Evolutionary conservation across 2,888 invertebrate species (phyloP).

Genomic region (Monoplex corrugatus): DNA sequence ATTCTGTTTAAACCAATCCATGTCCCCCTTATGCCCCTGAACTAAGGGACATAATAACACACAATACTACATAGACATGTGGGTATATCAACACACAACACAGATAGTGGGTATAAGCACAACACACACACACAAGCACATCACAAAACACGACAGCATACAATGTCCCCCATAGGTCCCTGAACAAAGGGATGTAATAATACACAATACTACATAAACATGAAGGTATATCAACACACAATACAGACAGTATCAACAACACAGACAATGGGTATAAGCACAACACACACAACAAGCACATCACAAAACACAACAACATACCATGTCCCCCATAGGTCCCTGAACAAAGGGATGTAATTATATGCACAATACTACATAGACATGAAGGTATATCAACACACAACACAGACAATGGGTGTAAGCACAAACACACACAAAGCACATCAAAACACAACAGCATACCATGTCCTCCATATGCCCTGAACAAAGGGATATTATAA

Average conservation of each 20-base stretch:
- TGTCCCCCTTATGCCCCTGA: too few species aligned
- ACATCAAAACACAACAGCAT: constrained; percentile 56
- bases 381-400: background rate
- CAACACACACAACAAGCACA: background rate
- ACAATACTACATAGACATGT: background rate
- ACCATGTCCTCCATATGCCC: too few species aligned
- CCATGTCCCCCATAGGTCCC: constrained; percentile 97
- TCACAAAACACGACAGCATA: constrained; percentile 76
- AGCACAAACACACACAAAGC: background rate
- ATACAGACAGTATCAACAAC: too few species aligned
- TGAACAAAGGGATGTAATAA: too few species aligned
- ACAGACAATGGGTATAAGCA: background rate
- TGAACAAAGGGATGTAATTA: too few species aligned
- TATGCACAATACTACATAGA: too few species aligned
- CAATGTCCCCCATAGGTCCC: constrained; percentile 97
- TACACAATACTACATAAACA: background rate
- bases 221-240: background rate
- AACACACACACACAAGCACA: background rate
- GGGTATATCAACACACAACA: background rate
- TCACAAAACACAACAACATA: constrained; percentile 76
- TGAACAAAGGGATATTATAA: too few species aligned
- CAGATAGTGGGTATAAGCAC: background rate
- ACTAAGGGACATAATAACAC: too few species aligned
- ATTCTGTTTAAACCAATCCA: too few species aligned
- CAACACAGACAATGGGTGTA: background rate